Evolutionary conservation across 2,113 vertebrate species (phyloP).

Genomic region (Corythaeola cristata): DNA sequence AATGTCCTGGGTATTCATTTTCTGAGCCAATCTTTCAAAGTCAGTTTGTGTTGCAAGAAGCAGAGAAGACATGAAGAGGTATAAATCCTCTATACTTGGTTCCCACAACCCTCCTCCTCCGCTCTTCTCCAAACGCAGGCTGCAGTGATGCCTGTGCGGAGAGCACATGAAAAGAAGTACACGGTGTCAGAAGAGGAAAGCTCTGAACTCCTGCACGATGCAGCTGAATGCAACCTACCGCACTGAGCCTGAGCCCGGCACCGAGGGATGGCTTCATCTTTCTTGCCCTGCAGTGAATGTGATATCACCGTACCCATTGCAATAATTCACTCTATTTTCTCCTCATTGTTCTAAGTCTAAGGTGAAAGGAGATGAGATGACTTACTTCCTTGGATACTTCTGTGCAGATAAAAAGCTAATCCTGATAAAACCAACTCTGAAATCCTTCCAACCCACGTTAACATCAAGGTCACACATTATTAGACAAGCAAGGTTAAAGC

Average conservation of each 20-base stretch:
- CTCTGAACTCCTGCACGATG: slow-evolving; percentile 27
- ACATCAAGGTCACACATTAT: slow-evolving; percentile 73
- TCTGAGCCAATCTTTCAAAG: slow-evolving; percentile 75
- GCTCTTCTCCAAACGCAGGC: background rate
- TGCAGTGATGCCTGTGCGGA: slow-evolving; percentile 6
- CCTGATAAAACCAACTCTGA: slow-evolving; percentile 76
- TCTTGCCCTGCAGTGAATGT: slow-evolving; percentile 32
- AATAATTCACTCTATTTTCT: slow-evolving; percentile 63
- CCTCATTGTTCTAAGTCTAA: slow-evolving; percentile 56
- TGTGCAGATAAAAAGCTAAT: slow-evolving; percentile 78
- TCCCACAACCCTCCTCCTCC: slow-evolving; percentile 17
- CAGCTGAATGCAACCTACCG: background rate
- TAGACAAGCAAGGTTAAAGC: slow-evolving; percentile 69
- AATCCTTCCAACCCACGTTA: slow-evolving; percentile 71
- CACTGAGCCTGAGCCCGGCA: slow-evolving; percentile 21
- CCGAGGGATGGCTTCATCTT: slow-evolving; percentile 8
- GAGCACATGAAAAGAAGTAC: slow-evolving; percentile 46
- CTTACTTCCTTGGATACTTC: slow-evolving; percentile 69
- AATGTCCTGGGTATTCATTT: slow-evolving; percentile 76
- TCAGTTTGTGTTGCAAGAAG: slow-evolving; percentile 64
- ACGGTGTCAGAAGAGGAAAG: background rate
- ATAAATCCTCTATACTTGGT: slow-evolving; percentile 31
- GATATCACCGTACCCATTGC: slow-evolving; percentile 16
- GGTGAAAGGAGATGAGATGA: slow-evolving; percentile 71
- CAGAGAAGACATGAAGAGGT: slow-evolving; percentile 53